Percentiles rank a stretch among this genome's conserved stretches.
Conservation (phyloP, 35 echinoderm and acorn worm genomes). For the Nesometra sesokonis region DNA sequence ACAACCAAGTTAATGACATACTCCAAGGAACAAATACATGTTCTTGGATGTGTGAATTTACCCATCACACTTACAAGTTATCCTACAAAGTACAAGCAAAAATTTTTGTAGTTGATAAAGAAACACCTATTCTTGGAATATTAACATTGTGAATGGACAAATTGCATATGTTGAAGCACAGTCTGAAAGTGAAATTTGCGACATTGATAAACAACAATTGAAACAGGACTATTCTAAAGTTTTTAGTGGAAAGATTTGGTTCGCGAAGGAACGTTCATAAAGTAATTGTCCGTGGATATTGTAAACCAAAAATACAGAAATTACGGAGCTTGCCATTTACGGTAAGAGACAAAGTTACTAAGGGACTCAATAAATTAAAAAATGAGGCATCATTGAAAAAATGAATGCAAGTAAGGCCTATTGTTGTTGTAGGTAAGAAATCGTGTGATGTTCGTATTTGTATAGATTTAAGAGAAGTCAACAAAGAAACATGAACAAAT, state of each 20-base stretch:
- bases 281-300: not conserved
- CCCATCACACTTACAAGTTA: not conserved
- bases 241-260: not conserved
- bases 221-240: not conserved
- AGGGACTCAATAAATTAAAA: not conserved
- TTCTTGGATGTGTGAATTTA: not conserved
- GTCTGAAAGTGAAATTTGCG: not conserved
- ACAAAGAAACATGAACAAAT: constrained; percentile 31
- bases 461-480: constrained; percentile 50
- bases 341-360: not conserved
- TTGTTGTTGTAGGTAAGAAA: not conserved
- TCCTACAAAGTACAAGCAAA: not conserved
- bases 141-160: not conserved
- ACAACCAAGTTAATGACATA: not conserved
- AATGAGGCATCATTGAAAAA: not conserved
- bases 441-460: constrained; percentile 37
- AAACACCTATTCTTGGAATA: not conserved
- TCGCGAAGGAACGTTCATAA: not conserved
- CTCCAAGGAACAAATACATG: not conserved
- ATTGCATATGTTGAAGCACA: not conserved
- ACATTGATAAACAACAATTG: not conserved
- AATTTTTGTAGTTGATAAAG: not conserved
- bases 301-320: not conserved
- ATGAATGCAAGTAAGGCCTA: not conserved
- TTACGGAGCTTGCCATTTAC: not conserved